Conservation (phyloP, 1,140 invertebrate species). For the Drosophila nannoptera region DNA sequence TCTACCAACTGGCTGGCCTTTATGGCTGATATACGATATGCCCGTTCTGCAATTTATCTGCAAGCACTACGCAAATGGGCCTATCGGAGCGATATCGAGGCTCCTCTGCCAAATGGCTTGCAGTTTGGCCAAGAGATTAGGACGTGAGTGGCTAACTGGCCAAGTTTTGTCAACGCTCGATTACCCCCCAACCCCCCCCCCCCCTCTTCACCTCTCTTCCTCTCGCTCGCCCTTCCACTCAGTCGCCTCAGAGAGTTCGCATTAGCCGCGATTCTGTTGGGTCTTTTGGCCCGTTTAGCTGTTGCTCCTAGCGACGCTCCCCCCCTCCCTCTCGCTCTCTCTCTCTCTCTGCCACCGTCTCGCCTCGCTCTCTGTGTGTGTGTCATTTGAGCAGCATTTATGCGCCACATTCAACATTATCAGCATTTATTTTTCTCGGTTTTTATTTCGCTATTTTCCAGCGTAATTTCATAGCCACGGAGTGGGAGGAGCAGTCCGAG, state of each 20-base stretch:
- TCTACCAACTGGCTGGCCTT: no score
- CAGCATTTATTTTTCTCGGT: conserved; percentile 59
- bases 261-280: conserved; percentile 12
- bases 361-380: conserved; percentile 18
- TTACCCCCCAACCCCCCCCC: no score
- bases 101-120: conserved; percentile 12
- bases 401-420: conserved; percentile 61
- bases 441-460: conserved; percentile 74
- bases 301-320: not conserved
- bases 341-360: not conserved
- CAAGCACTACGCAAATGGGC: not conserved
- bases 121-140: conserved; percentile 32
- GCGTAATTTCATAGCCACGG: conserved; percentile 65
- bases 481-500: conserved; percentile 5
- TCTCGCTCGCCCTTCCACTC: not conserved
- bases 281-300: conserved; percentile 12
- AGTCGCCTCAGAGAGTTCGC: conserved; percentile 1
- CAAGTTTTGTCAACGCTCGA: conserved; percentile 37
- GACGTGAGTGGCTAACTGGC: conserved; percentile 13
- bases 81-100: conserved; percentile 1
- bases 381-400: conserved; percentile 54
- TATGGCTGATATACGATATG: not conserved
- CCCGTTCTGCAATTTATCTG: not conserved
- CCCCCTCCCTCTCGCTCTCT: not conserved
- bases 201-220: not conserved